Evolutionary conservation across 2,797 vertebrate species (phyloP).

Genomic region (Lophotriccus pileatus): DNA sequence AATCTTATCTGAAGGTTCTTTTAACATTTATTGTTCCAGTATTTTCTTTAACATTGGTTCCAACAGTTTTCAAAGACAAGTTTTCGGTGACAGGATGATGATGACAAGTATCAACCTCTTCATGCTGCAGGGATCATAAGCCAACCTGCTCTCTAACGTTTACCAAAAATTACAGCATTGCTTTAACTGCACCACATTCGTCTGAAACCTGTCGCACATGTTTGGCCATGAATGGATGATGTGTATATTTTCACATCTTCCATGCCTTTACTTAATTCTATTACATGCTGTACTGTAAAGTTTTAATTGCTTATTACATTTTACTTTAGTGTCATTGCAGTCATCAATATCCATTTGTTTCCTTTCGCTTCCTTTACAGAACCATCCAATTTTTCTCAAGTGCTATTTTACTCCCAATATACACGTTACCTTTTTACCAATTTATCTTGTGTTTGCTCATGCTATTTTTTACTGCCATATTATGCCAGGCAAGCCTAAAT

Average conservation of each 20-base stretch:
- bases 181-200: background rate
- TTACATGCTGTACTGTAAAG: background rate
- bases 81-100: background rate
- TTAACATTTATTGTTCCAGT: background rate
- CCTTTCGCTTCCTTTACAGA: background rate
- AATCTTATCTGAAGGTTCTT: background rate
- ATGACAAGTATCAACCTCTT: background rate
- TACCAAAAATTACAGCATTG: background rate
- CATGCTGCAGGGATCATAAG: background rate
- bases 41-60: background rate
- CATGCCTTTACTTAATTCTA: background rate
- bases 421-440: background rate
- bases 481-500: background rate
- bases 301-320: background rate
- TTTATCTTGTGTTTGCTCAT: background rate
- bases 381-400: background rate
- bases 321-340: background rate
- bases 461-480: background rate
- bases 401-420: background rate
- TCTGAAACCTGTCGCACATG: background rate
- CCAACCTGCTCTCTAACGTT: background rate
- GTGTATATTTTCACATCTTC: background rate
- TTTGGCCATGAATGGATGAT: background rate
- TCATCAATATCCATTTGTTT: background rate
- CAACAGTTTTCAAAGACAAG: background rate